Conservation (phyloP, 2,888 invertebrate genomes). For the Yponomeuta malinellus region DNA sequence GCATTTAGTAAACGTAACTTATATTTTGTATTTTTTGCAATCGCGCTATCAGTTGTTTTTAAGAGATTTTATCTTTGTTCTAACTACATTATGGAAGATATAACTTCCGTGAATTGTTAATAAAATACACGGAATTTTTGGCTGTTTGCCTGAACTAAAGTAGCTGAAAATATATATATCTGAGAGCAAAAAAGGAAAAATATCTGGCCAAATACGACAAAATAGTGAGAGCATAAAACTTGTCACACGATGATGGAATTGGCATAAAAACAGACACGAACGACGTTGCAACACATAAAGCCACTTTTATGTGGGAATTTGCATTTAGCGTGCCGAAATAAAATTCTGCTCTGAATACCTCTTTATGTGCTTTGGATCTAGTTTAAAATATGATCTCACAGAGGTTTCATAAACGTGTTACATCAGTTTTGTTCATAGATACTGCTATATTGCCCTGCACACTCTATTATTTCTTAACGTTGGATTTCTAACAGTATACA, state of each 20-base stretch:
- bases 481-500: too few relatives aligned
- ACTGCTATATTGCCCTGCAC: too few relatives aligned
- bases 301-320: constrained; percentile 3
- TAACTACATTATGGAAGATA: too few relatives aligned
- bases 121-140: too few relatives aligned
- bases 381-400: not conserved
- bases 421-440: too few relatives aligned
- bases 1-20: not conserved
- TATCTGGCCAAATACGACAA: not conserved
- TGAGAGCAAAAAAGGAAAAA: not conserved
- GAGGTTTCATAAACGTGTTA: not conserved
- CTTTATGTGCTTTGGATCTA: not conserved
- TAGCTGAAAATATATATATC: not conserved
- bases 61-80: too few relatives aligned
- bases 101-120: too few relatives aligned
- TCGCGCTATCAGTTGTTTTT: too few relatives aligned
- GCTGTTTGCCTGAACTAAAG: too few relatives aligned
- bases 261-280: not conserved
- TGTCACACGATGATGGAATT: not conserved
- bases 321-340: constrained; percentile 3
- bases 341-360: constrained; percentile 7
- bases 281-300: not conserved
- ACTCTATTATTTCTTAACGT: too few relatives aligned
- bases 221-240: not conserved
- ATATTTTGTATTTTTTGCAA: not conserved